Evolutionary conservation across 1,140 invertebrate species (phyloP).

Genomic region (Danaus melanippus): DNA sequence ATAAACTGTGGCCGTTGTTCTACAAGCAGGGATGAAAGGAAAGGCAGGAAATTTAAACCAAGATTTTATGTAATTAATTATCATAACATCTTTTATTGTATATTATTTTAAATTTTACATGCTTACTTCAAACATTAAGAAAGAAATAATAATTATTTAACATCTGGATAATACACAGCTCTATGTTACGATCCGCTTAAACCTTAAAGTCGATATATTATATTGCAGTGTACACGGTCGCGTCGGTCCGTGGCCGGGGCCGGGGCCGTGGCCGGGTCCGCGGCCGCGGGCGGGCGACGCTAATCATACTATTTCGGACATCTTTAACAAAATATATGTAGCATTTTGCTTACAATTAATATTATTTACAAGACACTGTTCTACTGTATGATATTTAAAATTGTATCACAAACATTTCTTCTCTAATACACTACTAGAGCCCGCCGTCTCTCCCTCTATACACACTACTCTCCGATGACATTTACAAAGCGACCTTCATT

Average conservation of each 20-base stretch:
- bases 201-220: conserved; percentile 50
- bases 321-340: conserved; percentile 65
- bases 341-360: conserved; percentile 58
- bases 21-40: conserved; percentile 22
- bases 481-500: conserved; percentile 19
- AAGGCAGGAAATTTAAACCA: conserved; percentile 57
- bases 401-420: conserved; percentile 58
- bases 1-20: too few species aligned
- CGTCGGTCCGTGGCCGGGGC: not conserved
- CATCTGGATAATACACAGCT: conserved; percentile 69
- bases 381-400: conserved; percentile 61
- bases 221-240: conserved; percentile 55
- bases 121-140: conserved; percentile 70
- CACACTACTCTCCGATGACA: conserved; percentile 23
- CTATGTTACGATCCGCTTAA: conserved; percentile 64
- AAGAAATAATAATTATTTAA: conserved; percentile 69
- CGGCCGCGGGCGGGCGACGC: conserved; percentile 25
- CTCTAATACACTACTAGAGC: conserved; percentile 47
- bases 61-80: conserved; percentile 70
- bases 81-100: conserved; percentile 72
- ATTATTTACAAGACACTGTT: conserved; percentile 53
- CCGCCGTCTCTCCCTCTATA: conserved; percentile 23
- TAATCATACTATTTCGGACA: conserved; percentile 49
- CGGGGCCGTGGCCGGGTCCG: not conserved
- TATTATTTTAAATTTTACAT: conserved; percentile 72